Evolutionary conservation across 2,113 vertebrate species (phyloP).

Genomic region (Recurvirostra avosetta): DNA sequence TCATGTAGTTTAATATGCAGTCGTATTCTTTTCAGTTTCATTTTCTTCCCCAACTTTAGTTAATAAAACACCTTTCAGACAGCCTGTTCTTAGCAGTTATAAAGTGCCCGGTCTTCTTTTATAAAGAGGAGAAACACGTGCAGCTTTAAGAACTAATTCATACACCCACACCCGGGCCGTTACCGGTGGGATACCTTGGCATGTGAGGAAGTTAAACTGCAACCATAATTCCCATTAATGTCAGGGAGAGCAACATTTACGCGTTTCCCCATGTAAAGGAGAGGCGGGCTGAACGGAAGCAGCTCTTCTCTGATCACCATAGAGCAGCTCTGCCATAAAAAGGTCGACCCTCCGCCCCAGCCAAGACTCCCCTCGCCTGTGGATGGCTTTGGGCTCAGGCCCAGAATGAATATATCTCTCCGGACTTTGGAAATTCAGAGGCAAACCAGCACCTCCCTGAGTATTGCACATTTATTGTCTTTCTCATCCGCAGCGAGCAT

Average conservation of each 20-base stretch:
- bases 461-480: neutral
- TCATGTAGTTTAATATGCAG: constrained; percentile 49
- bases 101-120: constrained; percentile 4
- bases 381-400: neutral
- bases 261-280: rapidly evolving
- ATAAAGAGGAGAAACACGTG: neutral
- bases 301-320: neutral
- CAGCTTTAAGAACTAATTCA: neutral
- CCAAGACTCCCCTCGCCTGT: neutral
- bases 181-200: neutral
- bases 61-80: constrained; percentile 64
- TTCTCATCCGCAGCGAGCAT: rapidly evolving
- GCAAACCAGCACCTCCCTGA: neutral
- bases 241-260: neutral
- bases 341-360: neutral
- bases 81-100: constrained; percentile 25
- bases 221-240: neutral
- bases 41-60: constrained; percentile 54
- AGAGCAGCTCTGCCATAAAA: neutral
- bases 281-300: neutral
- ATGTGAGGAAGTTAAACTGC: neutral
- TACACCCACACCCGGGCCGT: rapidly evolving
- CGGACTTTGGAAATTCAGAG: neutral
- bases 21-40: constrained; percentile 62
- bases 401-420: neutral